A percentile compares a stretch with the other conserved stretches of the same genome.
Evolutionary conservation across 2,113 vertebrate species (phyloP).

Genomic region (Marmota monax): DNA sequence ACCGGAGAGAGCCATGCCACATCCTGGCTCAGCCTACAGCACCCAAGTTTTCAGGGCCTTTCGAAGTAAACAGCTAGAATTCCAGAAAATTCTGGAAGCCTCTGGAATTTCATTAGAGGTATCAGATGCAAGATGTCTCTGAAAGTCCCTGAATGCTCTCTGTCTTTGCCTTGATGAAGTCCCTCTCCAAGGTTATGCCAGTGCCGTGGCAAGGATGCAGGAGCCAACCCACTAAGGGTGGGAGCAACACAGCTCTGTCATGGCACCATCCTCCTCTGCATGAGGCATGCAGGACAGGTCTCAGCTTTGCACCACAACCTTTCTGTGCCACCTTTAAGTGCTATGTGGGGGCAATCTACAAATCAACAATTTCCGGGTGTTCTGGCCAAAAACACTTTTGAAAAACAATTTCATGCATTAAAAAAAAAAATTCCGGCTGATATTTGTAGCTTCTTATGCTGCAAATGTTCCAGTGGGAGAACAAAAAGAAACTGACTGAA

Average conservation of each 20-base stretch:
- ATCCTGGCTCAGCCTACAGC: not conserved
- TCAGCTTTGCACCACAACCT: not conserved
- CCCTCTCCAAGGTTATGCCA: not conserved
- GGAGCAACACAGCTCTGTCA: not conserved
- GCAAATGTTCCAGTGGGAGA: not conserved
- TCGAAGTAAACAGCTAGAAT: not conserved
- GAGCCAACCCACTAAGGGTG: not conserved
- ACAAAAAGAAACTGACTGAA: not conserved
- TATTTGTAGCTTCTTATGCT: not conserved
- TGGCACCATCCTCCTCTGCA: rapidly evolving
- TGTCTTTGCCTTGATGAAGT: rapidly evolving
- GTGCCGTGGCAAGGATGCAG: not conserved
- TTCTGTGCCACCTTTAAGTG: slow-evolving; percentile 59
- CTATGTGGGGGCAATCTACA: slow-evolving; percentile 13
- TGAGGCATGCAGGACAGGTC: not conserved
- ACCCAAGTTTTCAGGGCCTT: not conserved
- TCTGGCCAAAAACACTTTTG: not conserved
- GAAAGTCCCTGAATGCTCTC: not conserved
- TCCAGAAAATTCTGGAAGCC: not conserved
- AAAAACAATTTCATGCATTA: not conserved
- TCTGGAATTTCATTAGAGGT: not conserved
- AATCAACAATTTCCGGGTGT: not conserved
- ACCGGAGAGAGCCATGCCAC: not conserved
- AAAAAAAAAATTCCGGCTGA: not conserved
- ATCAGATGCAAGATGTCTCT: not conserved